A percentile compares a stretch with the other conserved stretches of the same genome.
Evolutionary conservation across 2,888 invertebrate genomes (phyloP).

Genomic region (Cremastobaeus sp.): DNA sequence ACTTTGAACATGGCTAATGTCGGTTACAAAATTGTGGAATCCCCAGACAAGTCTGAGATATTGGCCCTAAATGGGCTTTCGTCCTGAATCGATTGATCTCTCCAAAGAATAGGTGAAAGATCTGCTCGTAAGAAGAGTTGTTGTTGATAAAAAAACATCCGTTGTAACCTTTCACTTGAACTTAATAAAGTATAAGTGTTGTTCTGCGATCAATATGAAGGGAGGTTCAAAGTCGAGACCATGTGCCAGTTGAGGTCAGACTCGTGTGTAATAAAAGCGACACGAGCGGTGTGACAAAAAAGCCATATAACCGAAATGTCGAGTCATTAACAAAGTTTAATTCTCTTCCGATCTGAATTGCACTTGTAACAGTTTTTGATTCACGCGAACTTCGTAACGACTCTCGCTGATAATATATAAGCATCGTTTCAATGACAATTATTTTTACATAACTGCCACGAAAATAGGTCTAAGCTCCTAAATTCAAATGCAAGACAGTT

Average conservation of each 20-base stretch:
- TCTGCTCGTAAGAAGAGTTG: neutral
- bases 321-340: conserved; percentile 27
- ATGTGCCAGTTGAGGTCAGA: conserved; percentile 36
- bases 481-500: neutral
- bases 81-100: neutral
- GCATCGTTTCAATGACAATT: conserved; percentile 20
- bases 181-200: conserved; percentile 38
- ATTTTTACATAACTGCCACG: neutral
- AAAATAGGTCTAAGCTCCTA: conserved; percentile 6
- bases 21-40: no score
- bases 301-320: neutral
- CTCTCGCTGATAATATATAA: no score
- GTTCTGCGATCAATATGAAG: conserved; percentile 38
- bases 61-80: neutral
- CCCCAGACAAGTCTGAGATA: no score
- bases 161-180: conserved; percentile 41
- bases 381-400: neutral
- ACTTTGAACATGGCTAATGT: no score
- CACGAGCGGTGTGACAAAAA: conserved; percentile 23
- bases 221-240: conserved; percentile 52
- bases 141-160: conserved; percentile 13
- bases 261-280: conserved; percentile 20
- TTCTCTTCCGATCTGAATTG: conserved; percentile 19
- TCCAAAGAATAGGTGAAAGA: conserved; percentile 1
- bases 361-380: conserved; percentile 9